Conservation (phyloP, 2,113 vertebrate species). For the Caloenas nicobarica region DNA sequence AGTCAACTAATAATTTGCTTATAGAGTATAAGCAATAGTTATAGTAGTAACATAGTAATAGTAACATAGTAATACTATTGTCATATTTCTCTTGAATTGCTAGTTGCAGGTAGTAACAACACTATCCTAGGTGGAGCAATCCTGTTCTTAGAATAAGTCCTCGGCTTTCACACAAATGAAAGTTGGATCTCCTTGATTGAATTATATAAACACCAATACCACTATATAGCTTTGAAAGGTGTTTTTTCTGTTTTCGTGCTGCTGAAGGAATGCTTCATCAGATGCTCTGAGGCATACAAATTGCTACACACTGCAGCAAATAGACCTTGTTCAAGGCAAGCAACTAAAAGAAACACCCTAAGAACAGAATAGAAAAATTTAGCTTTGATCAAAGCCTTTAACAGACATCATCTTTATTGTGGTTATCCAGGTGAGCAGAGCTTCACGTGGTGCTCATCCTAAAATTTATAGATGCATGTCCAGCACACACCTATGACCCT, state of each 20-base stretch:
- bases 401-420: background rate
- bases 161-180: background rate
- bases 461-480: no score
- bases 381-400: background rate
- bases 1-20: background rate
- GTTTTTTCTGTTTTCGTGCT: background rate
- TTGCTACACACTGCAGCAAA: slow-evolving; percentile 13
- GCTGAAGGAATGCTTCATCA: background rate
- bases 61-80: background rate
- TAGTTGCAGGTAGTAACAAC: background rate
- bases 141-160: background rate
- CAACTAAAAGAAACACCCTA: background rate
- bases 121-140: background rate
- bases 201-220: background rate
- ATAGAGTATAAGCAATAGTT: background rate
- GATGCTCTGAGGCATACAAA: slow-evolving; percentile 8
- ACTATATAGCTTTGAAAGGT: background rate
- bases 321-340: background rate
- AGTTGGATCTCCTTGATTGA: background rate
- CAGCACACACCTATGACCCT: background rate
- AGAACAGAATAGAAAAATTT: background rate
- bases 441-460: background rate
- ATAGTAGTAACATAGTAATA: background rate
- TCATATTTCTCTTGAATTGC: background rate
- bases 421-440: background rate